Percentiles rank a stretch among this genome's conserved stretches.
phyloP scores from a whole-genome alignment of 37 sponge, comb jelly and placozoan genomes.

The Geodia barretti region DNA sequence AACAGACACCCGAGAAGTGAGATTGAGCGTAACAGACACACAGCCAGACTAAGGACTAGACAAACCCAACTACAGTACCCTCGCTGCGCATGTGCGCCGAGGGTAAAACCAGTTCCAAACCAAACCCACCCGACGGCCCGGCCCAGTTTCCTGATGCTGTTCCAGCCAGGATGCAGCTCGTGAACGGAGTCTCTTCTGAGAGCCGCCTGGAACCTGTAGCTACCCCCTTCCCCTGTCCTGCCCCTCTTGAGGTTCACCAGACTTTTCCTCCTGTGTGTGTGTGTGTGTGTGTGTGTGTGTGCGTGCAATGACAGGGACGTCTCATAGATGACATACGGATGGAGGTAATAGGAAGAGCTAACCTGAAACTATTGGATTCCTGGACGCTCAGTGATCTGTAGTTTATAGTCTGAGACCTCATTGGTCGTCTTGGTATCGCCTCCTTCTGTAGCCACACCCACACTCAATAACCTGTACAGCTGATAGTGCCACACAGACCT shows the following conservation, averaged over 20 bases:
- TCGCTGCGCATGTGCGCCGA: no score
- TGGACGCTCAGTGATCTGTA: background rate
- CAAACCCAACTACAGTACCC: no score
- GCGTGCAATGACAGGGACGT: no score
- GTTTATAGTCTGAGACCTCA: background rate
- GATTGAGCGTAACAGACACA: no score
- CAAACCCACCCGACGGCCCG: conserved; percentile 68
- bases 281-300: no score
- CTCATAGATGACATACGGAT: no score
- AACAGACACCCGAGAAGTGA: no score
- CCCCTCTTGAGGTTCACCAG: conserved; percentile 38
- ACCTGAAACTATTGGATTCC: no score
- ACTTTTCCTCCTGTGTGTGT: conserved; percentile 41
- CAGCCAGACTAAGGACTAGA: no score
- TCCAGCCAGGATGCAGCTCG: conserved; percentile 88
- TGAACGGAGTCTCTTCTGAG: conserved; percentile 49
- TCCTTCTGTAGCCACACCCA: background rate
- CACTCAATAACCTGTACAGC: background rate
- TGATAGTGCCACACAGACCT: no score
- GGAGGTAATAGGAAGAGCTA: no score
- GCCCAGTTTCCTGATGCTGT: conserved; percentile 49
- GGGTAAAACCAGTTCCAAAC: no score
- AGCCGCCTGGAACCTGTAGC: conserved; percentile 49
- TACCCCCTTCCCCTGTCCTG: conserved; percentile 56
- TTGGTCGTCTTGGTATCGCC: background rate